These are phyloP conservation scores for Leptonema lineaticorne DNA, from an alignment of 1,140 invertebrate genomes.

Conservation along the genomic window DNA sequence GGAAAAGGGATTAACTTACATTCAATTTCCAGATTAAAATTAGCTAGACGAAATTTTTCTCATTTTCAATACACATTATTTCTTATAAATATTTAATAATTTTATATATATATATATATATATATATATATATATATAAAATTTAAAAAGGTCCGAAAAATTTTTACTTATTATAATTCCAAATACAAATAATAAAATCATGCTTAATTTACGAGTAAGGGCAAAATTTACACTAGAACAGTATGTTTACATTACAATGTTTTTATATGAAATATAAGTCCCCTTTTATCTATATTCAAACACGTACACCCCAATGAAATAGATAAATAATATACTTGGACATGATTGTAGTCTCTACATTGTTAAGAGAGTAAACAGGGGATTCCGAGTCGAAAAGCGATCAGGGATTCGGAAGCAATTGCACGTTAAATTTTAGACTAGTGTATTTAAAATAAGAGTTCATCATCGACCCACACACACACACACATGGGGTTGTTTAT, in stretches of 20 bases:
- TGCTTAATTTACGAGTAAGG: not conserved
- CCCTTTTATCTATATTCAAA: constrained; percentile 9
- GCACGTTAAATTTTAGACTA: not conserved
- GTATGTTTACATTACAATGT: constrained; percentile 3
- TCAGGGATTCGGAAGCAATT: not conserved
- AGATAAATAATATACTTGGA: constrained; percentile 11
- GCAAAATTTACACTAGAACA: not conserved
- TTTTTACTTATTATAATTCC: not conserved
- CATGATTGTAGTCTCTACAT: not conserved
- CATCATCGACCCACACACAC: too few species aligned
- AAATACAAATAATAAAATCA: not conserved
- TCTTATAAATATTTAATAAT: not conserved
- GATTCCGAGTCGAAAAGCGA: not conserved
- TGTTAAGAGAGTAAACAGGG: not conserved
- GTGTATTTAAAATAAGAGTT: too few species aligned
- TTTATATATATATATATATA: not conserved
- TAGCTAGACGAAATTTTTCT: not conserved
- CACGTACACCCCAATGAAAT: constrained; percentile 14
- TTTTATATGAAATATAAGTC: constrained; percentile 2
- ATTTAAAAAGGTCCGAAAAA: not conserved
- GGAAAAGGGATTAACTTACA: not conserved
- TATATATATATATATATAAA: not conserved
- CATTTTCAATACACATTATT: not conserved
- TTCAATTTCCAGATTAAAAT: constrained; percentile 6
- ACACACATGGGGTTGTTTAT: too few species aligned